Evolutionary conservation across 2,797 vertebrate species (phyloP), one percentile per base, ranked within the genome.

Genomic region (Champsocephalus gunnari): DNA sequence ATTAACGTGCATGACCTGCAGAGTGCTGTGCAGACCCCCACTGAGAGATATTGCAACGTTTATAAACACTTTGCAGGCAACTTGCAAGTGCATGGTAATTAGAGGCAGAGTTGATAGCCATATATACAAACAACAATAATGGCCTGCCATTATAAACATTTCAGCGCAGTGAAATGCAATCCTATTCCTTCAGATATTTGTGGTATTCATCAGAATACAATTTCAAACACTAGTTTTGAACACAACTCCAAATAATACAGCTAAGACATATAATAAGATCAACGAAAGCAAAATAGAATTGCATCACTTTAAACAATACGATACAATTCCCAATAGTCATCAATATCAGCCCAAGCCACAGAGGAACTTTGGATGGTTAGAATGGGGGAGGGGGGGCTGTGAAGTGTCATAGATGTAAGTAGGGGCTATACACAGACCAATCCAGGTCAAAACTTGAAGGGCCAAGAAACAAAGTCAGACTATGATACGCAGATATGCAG

Each of bases 361-460:
- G 17, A 67, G 7, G 12, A n/a, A 66, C 38, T 10, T 16, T 34
- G 47, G 54, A 7, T 11, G 67, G 17, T 13, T 21, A 0, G 53
- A 63, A 50, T 48, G 48, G 34, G 28, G 28, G 32, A 51, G 21
- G 24, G 24, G 58, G 24, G 34, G 51, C 44, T 65, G 21, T 66
- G 63, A 73, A 2, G 44, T 67, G 54, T 62, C 61, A 19, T 41
- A 72, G 75, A 80, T 82, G 77, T 79, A 67, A 87, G 68, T 49
- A 51, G 51, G 49, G 66, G 69, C 75, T 53, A 79, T 63, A 87
- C 73, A 74, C 78, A 84, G 82, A 81, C 79, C 63, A 71, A 77
- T 81, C 72, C 87, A 17, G 79, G 84, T 71, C 49, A 71, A 48
- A 67, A 80, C 61, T 47, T 75, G 69, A 85, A 69, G 86, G 66